Evolutionary conservation across 2,113 vertebrate genomes (phyloP).

Genomic region (Calonectris borealis): DNA sequence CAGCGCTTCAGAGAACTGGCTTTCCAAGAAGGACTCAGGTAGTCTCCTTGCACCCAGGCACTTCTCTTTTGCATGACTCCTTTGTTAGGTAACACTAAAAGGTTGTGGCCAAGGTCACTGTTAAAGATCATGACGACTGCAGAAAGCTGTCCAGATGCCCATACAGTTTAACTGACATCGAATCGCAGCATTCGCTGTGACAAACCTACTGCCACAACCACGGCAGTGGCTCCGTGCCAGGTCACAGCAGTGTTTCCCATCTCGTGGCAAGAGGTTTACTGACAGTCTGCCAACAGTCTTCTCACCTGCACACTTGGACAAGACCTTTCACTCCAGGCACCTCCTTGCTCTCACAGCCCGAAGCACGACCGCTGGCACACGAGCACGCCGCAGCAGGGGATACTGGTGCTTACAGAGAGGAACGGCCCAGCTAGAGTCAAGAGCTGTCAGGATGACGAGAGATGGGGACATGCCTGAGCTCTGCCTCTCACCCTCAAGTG

Average conservation of each 20-base stretch:
- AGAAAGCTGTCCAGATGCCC: neutral
- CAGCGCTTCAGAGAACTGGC: neutral
- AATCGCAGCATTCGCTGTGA: too few relatives aligned
- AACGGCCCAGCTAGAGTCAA: rapidly evolving
- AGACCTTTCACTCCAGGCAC: neutral
- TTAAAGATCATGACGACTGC: neutral
- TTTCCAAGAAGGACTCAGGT: neutral
- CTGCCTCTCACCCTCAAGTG: neutral
- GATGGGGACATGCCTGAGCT: neutral
- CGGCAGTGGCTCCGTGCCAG: neutral
- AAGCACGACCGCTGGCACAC: neutral
- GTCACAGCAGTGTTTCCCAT: neutral
- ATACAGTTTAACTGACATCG: neutral
- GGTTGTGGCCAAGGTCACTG: neutral
- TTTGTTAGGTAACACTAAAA: neutral
- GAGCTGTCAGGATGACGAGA: neutral
- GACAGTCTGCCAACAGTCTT: neutral
- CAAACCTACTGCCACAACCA: neutral
- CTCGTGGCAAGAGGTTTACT: neutral
- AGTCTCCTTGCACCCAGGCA: neutral
- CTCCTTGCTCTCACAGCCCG: neutral
- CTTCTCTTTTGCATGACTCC: neutral
- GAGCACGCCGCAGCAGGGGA: rapidly evolving
- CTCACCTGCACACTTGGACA: neutral
- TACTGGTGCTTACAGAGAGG: too few relatives aligned